Base-by-base conservation (phyloP, 2,113 vertebrate species). In the Catagonus wagneri region DNA sequence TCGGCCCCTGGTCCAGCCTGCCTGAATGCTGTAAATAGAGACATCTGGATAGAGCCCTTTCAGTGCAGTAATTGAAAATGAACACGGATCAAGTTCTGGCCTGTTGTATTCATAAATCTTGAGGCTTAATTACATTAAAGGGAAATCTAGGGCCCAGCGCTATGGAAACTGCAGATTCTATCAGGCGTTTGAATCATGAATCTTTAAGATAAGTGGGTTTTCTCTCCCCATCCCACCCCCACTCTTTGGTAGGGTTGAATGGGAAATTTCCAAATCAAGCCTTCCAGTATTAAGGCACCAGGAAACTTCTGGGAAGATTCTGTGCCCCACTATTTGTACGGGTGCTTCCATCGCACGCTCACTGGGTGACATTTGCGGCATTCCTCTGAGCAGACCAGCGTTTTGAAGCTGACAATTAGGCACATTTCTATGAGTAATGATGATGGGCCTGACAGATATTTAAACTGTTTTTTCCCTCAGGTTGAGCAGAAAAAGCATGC, bases 61-160 rank as follows among this genome's bases (percentile, higher is more conserved):
- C 99, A 99, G 98, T 95, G 98, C 97, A 97, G 98, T 98, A 99
- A 99, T 99, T 99, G 99, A 99, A 99, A 99, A 99, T 99, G 99
- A 99, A 99, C 99, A 99, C 98, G 99, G 99, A 99, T 99, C 99
- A 99, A 99, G 99, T 99, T 99, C 99, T 99, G 99, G 99, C 98
- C 99, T 98, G 98, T 98, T 98, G 98, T 98, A 99, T 98, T 99
- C 99, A 99, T 99, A 99, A 99, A 99, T 99, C 99, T 99, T 99
- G 98, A 98, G 96, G 97, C 98, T 98, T 99, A 99, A 99, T 99
- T 99, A 99, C 99, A 99, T 99, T 99, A 99, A 99, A 98, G 99
- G 98, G 98, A 99, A 99, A 99, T 99, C 99, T 99, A 99, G 98
- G 98, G 98, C 98, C 98, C 36, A 93, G 98, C 98, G 97, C 99